Base-by-base conservation (phyloP, 1,140 invertebrate genomes). In the Mesaphorura yosii region DNA sequence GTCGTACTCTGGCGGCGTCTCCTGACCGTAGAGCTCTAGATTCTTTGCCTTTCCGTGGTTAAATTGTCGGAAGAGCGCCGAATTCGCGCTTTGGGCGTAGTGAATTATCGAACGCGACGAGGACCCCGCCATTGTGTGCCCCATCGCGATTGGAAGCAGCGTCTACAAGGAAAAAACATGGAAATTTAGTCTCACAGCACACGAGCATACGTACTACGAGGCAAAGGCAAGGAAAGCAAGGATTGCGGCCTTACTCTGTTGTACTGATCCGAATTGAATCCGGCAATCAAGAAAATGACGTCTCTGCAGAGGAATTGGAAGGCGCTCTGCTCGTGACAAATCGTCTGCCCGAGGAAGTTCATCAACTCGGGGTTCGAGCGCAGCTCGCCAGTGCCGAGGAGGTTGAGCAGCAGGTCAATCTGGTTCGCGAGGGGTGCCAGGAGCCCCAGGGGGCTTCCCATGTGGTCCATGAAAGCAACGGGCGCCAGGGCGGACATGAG, bases 401-500 rank as follows among this genome's bases (percentile, higher is more conserved):
- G 37, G 17, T 48, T 17, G n/a, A 48, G 19, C 5, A 48, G 5
- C 23, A 46, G 28, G n/a, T 48, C 46, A 15, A 48, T 5, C 20
- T 5, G 5, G 20, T 48, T 20, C 17, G 27, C 46, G 25, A 50
- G 40, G 3, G 48, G 48, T 19, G 48, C 48, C 4, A 50, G 23
- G 14, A 39, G 17, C 15, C 20, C 40, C 17, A 50, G 15, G 12
- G 48, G 48, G 7, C 5, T 38, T 6, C 7, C 22, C 20, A 28
- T 28, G 22, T 50, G 26, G 15, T 50, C 48, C 14, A 39, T 17
- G 28, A 23, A 50, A 17, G 44, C 12, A 7, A 80, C 73, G 20
- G 80, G 81, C 22, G 75, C 81, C 48, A 83, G 67, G 44, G 76
- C 77, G 46, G 78, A 67, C 27, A 72, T 71, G n/a, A 74, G 56